phyloP scores from a whole-genome alignment of 1,140 invertebrate genomes.

The Zelostemma sp. region DNA sequence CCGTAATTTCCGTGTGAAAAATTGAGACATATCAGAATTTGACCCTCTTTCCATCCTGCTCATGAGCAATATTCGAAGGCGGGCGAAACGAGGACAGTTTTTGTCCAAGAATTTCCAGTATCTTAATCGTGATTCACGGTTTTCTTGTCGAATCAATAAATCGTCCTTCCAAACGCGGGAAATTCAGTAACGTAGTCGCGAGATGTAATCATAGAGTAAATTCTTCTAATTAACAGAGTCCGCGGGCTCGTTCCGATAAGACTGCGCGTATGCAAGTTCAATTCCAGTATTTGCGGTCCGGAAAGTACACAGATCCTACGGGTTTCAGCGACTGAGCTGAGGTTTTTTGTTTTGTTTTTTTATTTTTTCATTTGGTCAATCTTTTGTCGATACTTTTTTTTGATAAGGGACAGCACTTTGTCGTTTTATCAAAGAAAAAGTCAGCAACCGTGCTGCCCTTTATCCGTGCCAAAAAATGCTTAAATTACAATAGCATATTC shows the following conservation, averaged over 20 bases:
- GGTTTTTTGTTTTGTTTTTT: constrained; percentile 12
- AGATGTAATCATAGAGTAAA: constrained; percentile 7
- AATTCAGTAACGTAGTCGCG: background rate
- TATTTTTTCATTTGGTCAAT: constrained; percentile 8
- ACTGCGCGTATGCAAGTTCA: constrained; percentile 61
- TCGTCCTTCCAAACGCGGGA: constrained; percentile 8
- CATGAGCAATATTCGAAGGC: constrained; percentile 36
- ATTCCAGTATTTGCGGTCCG: constrained; percentile 54
- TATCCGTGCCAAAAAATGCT: no score
- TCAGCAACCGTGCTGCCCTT: no score
- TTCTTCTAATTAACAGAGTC: constrained; percentile 14
- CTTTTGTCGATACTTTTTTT: no score
- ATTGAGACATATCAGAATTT: constrained; percentile 4
- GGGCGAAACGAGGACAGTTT: constrained; percentile 26
- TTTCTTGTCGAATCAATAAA: constrained; percentile 4
- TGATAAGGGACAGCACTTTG: no score
- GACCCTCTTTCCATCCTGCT: constrained; percentile 29
- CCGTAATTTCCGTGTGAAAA: background rate
- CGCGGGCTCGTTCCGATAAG: constrained; percentile 56
- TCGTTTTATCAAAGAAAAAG: no score
- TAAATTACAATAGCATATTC: no score
- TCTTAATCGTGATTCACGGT: background rate
- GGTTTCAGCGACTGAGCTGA: background rate
- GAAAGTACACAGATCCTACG: constrained; percentile 10
- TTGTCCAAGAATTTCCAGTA: background rate